phyloP scores from a whole-genome alignment of 2,797 vertebrate species.

The Notamacropus eugenii region DNA sequence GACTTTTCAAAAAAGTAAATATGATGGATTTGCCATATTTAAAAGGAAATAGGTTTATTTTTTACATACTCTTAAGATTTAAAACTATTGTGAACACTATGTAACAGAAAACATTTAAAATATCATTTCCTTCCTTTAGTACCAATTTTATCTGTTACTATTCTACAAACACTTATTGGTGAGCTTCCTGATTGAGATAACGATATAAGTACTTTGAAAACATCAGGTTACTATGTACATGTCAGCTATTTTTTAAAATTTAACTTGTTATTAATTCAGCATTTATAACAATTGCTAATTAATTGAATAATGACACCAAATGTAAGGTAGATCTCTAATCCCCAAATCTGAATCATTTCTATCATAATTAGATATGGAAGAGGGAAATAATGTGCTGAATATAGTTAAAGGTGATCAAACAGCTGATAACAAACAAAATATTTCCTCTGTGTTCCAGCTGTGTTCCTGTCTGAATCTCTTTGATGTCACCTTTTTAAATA shows the following conservation, averaged over 20 bases:
- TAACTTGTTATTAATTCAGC: not conserved
- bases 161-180: slow-evolving; percentile 59
- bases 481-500: not conserved
- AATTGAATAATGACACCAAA: not conserved
- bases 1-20: slow-evolving; percentile 43
- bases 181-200: not conserved
- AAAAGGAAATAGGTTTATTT: slow-evolving; percentile 64
- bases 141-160: slow-evolving; percentile 62
- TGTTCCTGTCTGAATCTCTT: not conserved
- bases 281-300: not conserved
- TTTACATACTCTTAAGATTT: slow-evolving; percentile 60
- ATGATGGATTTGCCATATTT: slow-evolving; percentile 50
- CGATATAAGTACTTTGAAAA: not conserved
- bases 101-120: slow-evolving; percentile 73
- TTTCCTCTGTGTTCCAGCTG: not conserved
- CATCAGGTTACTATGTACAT: not conserved
- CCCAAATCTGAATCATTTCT: not conserved
- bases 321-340: not conserved
- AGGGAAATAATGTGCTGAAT: not conserved
- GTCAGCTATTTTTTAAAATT: not conserved
- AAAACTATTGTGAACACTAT: slow-evolving; percentile 67
- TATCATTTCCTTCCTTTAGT: slow-evolving; percentile 76
- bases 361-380: not conserved
- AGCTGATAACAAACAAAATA: not conserved
- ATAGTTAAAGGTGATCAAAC: not conserved